Conservation (phyloP, 1,140 invertebrate genomes). For the Bemisia tabaci region DNA sequence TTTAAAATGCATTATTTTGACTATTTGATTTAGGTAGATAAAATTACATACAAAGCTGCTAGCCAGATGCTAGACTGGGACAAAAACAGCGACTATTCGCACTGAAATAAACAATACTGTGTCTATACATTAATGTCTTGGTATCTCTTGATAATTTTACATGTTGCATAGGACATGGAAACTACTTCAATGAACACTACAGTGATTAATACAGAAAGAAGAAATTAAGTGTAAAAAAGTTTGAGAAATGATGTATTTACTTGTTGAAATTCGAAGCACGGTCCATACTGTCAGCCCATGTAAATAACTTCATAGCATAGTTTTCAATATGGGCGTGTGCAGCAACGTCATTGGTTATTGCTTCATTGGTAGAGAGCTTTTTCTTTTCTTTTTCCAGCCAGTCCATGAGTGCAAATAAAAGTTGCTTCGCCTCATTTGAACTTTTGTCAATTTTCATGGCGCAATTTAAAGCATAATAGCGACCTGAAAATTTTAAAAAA, state of each 20-base stretch:
- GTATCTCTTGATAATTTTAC: too few relatives aligned
- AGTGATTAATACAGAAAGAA: too few relatives aligned
- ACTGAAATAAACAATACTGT: too few relatives aligned
- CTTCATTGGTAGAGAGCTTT: conserved; percentile 50
- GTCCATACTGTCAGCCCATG: conserved; percentile 88
- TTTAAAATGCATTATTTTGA: too few relatives aligned
- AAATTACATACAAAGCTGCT: too few relatives aligned
- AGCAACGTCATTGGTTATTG: conserved; percentile 79
- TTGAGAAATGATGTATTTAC: conserved; percentile 39
- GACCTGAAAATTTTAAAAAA: conserved; percentile 32
- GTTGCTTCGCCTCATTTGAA: conserved; percentile 33
- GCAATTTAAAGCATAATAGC: conserved; percentile 44
- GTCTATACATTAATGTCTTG: too few relatives aligned
- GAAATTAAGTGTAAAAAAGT: too few relatives aligned
- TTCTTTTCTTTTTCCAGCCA: conserved; percentile 78
- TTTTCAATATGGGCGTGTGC: conserved; percentile 95
- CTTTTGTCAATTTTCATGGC: conserved; percentile 44
- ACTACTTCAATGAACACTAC: too few relatives aligned
- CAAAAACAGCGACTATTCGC: too few relatives aligned
- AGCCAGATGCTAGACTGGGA: too few relatives aligned
- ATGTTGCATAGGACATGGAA: too few relatives aligned
- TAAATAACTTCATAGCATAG: conserved; percentile 85
- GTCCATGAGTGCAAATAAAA: conserved; percentile 64
- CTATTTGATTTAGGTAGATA: too few relatives aligned
- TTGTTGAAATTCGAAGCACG: conserved; percentile 74